These are phyloP conservation scores for fruit fly (Drosophila melanogaster) DNA, from an alignment of 1,140 invertebrate genomes.

Conservation along the genomic window DNA sequence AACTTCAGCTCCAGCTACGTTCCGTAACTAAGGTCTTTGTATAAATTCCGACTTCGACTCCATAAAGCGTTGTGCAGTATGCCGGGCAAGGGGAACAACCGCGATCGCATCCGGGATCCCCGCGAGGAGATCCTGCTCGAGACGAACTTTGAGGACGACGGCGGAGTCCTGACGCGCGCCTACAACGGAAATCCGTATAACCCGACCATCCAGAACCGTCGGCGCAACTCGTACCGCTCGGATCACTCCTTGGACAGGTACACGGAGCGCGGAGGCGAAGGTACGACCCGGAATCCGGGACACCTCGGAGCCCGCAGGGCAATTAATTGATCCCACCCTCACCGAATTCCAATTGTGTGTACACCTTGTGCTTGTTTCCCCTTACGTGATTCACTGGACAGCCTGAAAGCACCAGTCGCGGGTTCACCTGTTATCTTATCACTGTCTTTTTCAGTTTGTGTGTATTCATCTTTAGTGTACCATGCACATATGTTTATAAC, in stretches of 20 bases:
- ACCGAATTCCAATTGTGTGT: constrained; percentile 9
- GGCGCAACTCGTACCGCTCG: constrained; percentile 72
- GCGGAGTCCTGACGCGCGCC: constrained; percentile 78
- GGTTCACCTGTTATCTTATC: constrained; percentile 57
- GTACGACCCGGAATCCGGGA: constrained; percentile 49
- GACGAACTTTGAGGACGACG: constrained; percentile 84
- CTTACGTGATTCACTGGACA: constrained; percentile 54
- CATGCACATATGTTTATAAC: constrained; percentile 1
- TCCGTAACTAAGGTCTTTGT: constrained; percentile 18
- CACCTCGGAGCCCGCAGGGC: constrained; percentile 7
- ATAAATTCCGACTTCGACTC: constrained; percentile 2
- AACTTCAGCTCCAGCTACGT: not conserved
- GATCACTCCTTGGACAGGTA: constrained; percentile 83
- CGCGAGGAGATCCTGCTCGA: constrained; percentile 83
- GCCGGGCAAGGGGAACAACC: constrained; percentile 65
- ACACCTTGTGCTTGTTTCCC: constrained; percentile 14
- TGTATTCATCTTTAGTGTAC: constrained; percentile 3
- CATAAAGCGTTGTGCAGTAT: constrained; percentile 57
- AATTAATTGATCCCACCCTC: constrained; percentile 1
- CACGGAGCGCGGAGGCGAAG: constrained; percentile 79
- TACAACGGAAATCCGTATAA: constrained; percentile 80
- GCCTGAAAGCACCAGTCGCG: constrained; percentile 17
- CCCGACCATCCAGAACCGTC: constrained; percentile 62
- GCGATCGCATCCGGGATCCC: constrained; percentile 79
- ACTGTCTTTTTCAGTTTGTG: constrained; percentile 27